Base-by-base conservation (phyloP, 1,140 invertebrate genomes). In the Uloborus diversus region DNA sequence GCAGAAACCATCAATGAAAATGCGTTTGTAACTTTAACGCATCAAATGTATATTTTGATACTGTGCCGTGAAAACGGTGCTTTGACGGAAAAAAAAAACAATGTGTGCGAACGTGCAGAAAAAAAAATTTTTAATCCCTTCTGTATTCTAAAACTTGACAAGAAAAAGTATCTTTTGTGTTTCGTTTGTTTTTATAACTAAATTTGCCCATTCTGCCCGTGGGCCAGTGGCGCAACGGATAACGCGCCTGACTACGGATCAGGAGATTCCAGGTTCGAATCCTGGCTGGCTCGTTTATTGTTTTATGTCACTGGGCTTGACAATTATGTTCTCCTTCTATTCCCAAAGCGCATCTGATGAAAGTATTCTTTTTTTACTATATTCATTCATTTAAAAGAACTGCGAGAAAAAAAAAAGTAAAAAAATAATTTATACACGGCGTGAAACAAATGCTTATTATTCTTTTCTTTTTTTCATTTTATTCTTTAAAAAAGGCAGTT, bases 201-300 rank as follows among this genome's bases (percentile, higher is more conserved):
- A 42, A 42, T 42, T n/a, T n/a, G n/a, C 37, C 37, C 17, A 7
- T 9, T 42, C 37, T 17, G 1, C 3, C 0, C 56, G 25, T 4
- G 92, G 92, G 91, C 92, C 90, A 93, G 92, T 93, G 92, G 92
- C 92, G 92, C 92, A 93, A 94, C 90, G 92, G 92, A 93, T 93
- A 94, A 94, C 92, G 92, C 92, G 92, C n/a, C n/a, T n/a, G n/a
- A n/a, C n/a, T n/a, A n/a, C n/a, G n/a, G n/a, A n/a, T n/a, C n/a
- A n/a, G n/a, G n/a, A n/a, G n/a, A n/a, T n/a, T n/a, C n/a, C n/a
- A 93, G 92, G 92, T 93, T 93, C 92, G 92, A 94, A 93, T 94
- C 92, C 92, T 93, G 92, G 92, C 92, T 93, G 90, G 92, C 91
- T 93, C 90, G 89, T 0, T 0, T n/a, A n/a, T n/a, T n/a, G n/a